These are phyloP conservation scores for Bungarus multicinctus DNA, from an alignment of 2,113 vertebrate genomes.

Conservation along the genomic window DNA sequence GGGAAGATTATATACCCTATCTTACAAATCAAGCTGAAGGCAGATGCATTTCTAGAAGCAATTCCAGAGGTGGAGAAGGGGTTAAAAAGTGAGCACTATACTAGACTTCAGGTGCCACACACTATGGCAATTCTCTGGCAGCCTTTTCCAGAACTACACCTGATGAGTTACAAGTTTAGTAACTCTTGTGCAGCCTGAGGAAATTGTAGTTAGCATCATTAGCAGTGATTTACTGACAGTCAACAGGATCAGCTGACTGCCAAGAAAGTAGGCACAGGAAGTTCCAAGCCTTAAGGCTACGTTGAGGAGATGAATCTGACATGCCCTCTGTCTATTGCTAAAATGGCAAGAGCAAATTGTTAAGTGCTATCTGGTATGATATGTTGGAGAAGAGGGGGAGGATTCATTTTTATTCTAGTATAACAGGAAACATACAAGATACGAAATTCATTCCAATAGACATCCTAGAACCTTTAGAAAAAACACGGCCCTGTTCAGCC, in stretches of 20 bases:
- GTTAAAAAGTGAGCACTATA: neutral
- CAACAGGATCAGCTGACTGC: neutral
- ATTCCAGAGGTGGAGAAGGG: neutral
- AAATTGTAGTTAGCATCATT: neutral
- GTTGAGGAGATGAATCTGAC: neutral
- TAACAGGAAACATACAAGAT: neutral
- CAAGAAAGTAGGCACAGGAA: neutral
- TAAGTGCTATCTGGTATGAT: neutral
- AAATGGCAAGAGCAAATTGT: neutral
- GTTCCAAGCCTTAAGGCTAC: neutral
- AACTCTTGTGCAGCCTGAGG: neutral
- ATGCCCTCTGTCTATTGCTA: neutral
- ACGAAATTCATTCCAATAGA: neutral
- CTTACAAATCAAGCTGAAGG: neutral
- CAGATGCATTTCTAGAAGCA: neutral
- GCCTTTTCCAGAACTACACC: neutral
- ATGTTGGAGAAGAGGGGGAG: neutral
- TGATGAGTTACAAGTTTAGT: neutral
- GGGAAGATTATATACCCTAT: neutral
- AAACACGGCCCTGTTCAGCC: neutral
- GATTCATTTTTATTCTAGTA: neutral
- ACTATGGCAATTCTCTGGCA: neutral
- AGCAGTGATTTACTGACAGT: neutral
- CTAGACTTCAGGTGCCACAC: neutral
- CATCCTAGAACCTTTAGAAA: neutral